Evolutionary conservation across 2,888 invertebrate genomes (phyloP).

Genomic region (Drosophila paranaensis): DNA sequence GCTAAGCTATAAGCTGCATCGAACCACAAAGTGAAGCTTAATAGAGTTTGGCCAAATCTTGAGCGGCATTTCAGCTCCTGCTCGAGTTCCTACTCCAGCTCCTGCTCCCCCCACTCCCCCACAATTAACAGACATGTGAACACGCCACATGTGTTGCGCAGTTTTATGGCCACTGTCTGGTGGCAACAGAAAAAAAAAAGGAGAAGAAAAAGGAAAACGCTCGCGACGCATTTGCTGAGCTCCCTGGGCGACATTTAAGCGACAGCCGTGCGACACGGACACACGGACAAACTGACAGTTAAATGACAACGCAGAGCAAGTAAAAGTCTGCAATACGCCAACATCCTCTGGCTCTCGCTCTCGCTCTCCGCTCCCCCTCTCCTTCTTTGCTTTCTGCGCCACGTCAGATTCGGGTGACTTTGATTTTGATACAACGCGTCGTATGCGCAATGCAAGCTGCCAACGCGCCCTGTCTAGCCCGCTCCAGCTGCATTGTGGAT

Average conservation of each 20-base stretch:
- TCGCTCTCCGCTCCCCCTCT: background rate
- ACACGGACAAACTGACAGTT: slow-evolving; percentile 68
- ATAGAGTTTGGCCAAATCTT: slow-evolving; percentile 1
- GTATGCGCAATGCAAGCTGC: slow-evolving; percentile 34
- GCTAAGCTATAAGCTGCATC: background rate
- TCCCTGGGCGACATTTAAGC: slow-evolving; percentile 66
- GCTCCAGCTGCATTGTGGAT: slow-evolving; percentile 28
- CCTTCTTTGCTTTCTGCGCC: slow-evolving; percentile 5
- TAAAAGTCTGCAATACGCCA: slow-evolving; percentile 15
- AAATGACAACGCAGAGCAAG: slow-evolving; percentile 58
- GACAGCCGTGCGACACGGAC: slow-evolving; percentile 62
- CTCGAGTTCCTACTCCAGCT: background rate
- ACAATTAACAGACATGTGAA: background rate
- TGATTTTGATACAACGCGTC: slow-evolving; percentile 39
- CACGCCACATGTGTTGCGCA: slow-evolving; percentile 32
- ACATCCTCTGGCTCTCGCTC: background rate
- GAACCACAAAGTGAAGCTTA: background rate
- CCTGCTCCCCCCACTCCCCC: background rate
- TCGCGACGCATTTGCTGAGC: slow-evolving; percentile 10
- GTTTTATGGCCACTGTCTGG: slow-evolving; percentile 20
- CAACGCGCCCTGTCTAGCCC: slow-evolving; percentile 11
- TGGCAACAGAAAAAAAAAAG: background rate
- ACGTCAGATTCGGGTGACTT: slow-evolving; percentile 55
- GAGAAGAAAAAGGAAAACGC: background rate
- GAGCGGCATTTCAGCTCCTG: background rate